phyloP scores from a whole-genome alignment of 2,113 vertebrate genomes.

The Hyaena hyaena region DNA sequence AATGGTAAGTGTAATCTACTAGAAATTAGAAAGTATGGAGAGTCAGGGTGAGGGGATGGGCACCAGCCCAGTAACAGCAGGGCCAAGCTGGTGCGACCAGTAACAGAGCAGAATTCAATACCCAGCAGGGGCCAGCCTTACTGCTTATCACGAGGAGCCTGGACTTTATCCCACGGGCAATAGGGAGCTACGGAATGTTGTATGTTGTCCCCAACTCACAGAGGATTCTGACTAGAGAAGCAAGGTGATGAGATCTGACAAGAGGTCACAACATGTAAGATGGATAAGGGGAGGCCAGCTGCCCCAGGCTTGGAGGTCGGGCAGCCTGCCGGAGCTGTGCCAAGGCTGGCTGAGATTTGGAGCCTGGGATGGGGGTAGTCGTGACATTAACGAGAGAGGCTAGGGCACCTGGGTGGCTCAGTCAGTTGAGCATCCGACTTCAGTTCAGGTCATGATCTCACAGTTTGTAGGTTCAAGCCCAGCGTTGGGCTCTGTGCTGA shows the following conservation, averaged over 20 bases:
- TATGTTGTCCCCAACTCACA: neutral
- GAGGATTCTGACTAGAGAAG: neutral
- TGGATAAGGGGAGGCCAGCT: neutral
- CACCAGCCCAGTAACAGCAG: neutral
- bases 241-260: neutral
- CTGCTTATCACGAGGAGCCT: neutral
- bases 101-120: neutral
- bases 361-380: neutral
- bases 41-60: neutral
- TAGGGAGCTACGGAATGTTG: neutral
- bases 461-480: too few relatives aligned
- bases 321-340: neutral
- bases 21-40: neutral
- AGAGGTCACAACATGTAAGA: neutral
- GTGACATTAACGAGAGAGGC: neutral
- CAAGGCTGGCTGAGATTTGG: neutral
- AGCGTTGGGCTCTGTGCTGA: too few relatives aligned
- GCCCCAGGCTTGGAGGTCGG: neutral
- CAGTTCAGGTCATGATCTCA: too few relatives aligned
- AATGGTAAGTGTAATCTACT: accelerated
- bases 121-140: neutral
- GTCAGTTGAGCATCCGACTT: too few relatives aligned
- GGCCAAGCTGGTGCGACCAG: neutral
- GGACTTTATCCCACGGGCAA: neutral
- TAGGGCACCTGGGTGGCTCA: neutral